These are phyloP conservation scores for Agrotis segetum DNA, from an alignment of 2,888 invertebrate species.

Conservation along the genomic window DNA sequence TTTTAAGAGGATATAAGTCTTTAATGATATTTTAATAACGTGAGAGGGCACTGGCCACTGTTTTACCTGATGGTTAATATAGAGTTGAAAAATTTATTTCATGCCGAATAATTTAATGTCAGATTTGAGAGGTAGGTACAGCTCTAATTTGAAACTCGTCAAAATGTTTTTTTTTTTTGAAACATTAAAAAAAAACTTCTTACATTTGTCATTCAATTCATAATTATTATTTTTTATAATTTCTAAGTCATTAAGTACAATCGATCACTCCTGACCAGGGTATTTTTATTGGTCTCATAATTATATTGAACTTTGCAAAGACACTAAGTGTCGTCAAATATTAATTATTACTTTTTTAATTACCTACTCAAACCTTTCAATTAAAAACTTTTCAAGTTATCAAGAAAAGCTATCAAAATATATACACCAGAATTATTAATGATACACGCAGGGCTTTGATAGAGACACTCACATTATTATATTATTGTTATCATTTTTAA, in stretches of 20 bases:
- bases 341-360: neutral
- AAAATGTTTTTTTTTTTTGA: neutral
- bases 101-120: neutral
- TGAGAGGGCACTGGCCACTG: conserved; percentile 18
- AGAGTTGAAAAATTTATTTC: conserved; percentile 8
- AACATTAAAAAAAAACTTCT: too few relatives aligned
- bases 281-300: neutral
- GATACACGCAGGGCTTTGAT: neutral
- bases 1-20: conserved; percentile 33
- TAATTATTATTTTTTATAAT: neutral
- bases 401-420: too few relatives aligned
- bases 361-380: too few relatives aligned
- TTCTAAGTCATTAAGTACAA: neutral
- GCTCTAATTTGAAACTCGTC: conserved; percentile 11
- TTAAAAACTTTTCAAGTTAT: too few relatives aligned
- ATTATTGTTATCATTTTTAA: too few relatives aligned
- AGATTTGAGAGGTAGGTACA: conserved; percentile 11
- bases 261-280: neutral
- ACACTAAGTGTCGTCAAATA: neutral
- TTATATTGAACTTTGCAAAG: neutral
- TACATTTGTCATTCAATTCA: too few relatives aligned
- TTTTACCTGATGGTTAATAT: conserved; percentile 6
- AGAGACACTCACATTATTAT: too few relatives aligned
- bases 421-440: too few relatives aligned
- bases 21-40: conserved; percentile 48